phyloP scores from a whole-genome alignment of 2,797 vertebrate genomes.

The Melopsittacus undulatus region DNA sequence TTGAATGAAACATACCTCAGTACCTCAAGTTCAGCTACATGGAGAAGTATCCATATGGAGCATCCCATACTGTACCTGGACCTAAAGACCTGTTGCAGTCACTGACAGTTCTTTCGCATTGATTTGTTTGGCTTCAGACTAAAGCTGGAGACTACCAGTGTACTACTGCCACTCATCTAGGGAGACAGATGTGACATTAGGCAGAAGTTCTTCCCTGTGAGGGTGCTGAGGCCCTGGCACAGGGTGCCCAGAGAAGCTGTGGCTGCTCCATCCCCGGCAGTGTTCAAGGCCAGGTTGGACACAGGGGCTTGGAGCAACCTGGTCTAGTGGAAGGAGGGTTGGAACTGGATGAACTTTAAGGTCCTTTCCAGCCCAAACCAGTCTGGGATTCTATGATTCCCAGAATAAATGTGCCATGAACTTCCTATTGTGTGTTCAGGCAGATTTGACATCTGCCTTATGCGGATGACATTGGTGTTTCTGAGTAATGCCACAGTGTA shows the following conservation, averaged over 20 bases:
- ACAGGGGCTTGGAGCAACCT: background rate
- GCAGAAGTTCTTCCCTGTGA: background rate
- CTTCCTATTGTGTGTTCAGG: background rate
- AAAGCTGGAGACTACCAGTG: background rate
- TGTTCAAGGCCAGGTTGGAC: background rate
- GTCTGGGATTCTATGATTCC: background rate
- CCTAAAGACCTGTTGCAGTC: background rate
- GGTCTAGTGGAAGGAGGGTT: background rate
- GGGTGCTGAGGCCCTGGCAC: background rate
- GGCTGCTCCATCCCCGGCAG: background rate
- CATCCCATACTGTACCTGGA: background rate
- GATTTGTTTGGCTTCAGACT: background rate
- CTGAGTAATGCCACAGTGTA: background rate
- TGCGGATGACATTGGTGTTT: background rate
- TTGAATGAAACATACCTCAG: background rate
- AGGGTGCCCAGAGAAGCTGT: background rate
- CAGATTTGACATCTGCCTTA: background rate
- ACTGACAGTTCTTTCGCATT: background rate
- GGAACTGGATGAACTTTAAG: background rate
- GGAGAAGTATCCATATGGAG: rapidly evolving
- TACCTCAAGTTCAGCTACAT: background rate
- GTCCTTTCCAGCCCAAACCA: background rate
- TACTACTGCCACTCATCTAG: background rate
- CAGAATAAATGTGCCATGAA: background rate
- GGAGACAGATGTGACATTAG: background rate